Conservation (phyloP, 2,888 invertebrate species). For the Rhodophaea formosa region DNA sequence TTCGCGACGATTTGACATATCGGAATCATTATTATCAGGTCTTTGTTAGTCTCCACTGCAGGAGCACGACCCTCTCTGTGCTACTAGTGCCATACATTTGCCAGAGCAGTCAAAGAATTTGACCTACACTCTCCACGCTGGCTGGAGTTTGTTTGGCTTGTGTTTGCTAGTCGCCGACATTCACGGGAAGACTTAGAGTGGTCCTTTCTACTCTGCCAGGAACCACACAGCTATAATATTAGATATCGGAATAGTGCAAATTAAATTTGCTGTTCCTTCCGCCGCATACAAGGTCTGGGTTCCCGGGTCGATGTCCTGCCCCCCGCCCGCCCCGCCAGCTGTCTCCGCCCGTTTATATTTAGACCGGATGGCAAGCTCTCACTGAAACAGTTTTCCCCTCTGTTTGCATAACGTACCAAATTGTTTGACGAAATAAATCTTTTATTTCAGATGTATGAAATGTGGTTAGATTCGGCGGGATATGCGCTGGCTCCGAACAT, state of each 20-base stretch:
- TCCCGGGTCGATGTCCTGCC: constrained; percentile 62
- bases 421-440: constrained; percentile 46
- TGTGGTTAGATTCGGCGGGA: constrained; percentile 21
- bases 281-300: constrained; percentile 70
- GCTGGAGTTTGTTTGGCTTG: no score
- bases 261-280: constrained; percentile 52
- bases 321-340: constrained; percentile 49
- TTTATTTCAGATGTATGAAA: constrained; percentile 38
- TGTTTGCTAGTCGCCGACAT: no score
- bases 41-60: no score
- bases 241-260: constrained; percentile 52
- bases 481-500: neutral
- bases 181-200: no score
- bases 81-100: no score
- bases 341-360: constrained; percentile 70
- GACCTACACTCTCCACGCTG: no score
- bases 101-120: no score
- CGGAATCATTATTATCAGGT: no score
- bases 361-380: constrained; percentile 68
- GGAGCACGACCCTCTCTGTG: no score
- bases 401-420: constrained; percentile 60
- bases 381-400: constrained; percentile 70
- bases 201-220: no score
- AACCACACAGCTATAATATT: no score
- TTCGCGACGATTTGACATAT: constrained; percentile 6